These are phyloP conservation scores for Cynoglossus semilaevis DNA, from an alignment of 2,113 vertebrate genomes.

Conservation along the genomic window DNA sequence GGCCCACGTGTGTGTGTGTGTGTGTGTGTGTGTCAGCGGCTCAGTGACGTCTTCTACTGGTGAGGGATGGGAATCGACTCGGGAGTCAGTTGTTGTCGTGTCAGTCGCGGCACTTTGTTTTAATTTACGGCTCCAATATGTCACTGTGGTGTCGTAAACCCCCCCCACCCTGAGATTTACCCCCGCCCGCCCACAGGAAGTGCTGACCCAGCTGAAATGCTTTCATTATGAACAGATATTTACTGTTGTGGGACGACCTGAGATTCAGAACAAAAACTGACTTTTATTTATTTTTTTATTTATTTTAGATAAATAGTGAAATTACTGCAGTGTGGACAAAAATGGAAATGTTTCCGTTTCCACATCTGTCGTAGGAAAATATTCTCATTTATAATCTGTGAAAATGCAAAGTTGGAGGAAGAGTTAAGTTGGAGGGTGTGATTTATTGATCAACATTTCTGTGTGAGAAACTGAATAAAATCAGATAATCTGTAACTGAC, in stretches of 20 bases:
- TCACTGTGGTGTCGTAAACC: not conserved
- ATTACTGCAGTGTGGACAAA: not conserved
- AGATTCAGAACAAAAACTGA: not conserved
- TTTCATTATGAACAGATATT: not conserved
- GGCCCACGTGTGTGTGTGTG: conserved; percentile 15
- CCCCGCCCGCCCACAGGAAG: not conserved
- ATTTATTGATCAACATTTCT: no score
- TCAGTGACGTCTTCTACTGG: conserved; percentile 38
- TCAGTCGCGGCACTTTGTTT: not conserved
- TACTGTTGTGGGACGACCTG: not conserved
- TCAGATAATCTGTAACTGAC: no score
- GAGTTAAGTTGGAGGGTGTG: not conserved
- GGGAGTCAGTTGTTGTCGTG: not conserved
- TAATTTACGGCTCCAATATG: not conserved
- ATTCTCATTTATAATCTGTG: not conserved
- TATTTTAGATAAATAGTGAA: not conserved
- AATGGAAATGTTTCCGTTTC: not conserved
- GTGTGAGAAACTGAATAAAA: no score
- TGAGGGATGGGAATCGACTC: conserved; percentile 18
- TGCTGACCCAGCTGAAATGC: not conserved
- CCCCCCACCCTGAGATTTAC: not conserved
- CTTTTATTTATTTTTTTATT: no score
- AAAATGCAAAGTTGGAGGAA: not conserved
- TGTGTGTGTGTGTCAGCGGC: conserved; percentile 18
- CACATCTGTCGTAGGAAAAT: not conserved